Percentiles rank a stretch among this genome's conserved stretches.
Conservation (phyloP, 2,113 vertebrate species). For the Atrichornis clamosus region DNA sequence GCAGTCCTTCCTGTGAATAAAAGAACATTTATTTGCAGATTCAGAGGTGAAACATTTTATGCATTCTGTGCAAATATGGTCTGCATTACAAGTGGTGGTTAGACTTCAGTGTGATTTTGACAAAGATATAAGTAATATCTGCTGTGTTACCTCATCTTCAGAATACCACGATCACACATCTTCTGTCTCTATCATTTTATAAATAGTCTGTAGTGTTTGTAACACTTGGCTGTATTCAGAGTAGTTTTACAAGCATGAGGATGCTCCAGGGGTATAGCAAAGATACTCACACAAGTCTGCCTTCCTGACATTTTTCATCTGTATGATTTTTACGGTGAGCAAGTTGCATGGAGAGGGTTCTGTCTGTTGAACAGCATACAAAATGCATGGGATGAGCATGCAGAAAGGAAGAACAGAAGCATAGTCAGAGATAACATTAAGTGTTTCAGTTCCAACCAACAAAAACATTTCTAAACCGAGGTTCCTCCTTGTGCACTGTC, state of each 20-base stretch:
- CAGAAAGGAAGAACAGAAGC: not conserved
- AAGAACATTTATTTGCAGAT: not conserved
- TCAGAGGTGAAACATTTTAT: not conserved
- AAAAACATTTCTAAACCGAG: not conserved
- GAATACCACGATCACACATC: no score
- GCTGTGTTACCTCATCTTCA: not conserved
- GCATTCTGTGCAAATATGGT: not conserved
- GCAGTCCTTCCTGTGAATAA: not conserved
- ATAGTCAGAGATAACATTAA: not conserved
- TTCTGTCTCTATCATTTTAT: not conserved
- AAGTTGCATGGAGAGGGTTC: constrained; percentile 66
- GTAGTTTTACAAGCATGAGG: not conserved
- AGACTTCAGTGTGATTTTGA: not conserved
- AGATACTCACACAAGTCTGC: constrained; percentile 72
- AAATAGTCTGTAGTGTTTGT: not conserved
- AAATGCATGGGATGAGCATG: not conserved
- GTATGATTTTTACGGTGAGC: constrained; percentile 71
- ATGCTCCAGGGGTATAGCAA: not conserved
- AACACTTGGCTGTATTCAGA: not conserved
- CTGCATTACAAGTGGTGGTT: not conserved
- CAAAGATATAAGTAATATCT: not conserved
- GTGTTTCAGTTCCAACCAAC: not conserved
- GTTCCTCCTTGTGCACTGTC: not conserved
- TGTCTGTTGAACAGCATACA: constrained; percentile 30
- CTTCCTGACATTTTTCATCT: constrained; percentile 74